Evolutionary conservation across 2,797 vertebrate species (phyloP).

Genomic region (Myotis pilosus): DNA sequence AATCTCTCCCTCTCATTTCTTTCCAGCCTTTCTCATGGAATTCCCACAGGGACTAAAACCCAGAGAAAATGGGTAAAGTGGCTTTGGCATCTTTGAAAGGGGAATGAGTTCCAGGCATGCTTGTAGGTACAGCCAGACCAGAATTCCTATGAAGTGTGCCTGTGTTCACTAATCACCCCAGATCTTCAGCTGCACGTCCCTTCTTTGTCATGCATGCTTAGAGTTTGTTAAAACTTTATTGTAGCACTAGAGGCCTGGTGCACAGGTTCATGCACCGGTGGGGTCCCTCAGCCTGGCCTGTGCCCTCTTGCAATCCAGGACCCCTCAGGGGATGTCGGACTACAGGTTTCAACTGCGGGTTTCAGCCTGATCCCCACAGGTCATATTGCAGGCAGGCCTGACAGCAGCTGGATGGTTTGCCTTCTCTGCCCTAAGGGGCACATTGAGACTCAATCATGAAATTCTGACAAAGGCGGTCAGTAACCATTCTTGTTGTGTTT

Average conservation of each 20-base stretch:
- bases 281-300: no score
- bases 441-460: no score
- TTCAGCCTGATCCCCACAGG: no score
- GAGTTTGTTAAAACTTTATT: neutral
- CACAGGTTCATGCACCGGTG: no score
- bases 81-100: constrained; percentile 63
- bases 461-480: no score
- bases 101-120: constrained; percentile 9
- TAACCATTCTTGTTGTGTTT: no score
- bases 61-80: constrained; percentile 30
- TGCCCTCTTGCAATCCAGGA: no score
- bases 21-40: constrained; percentile 58
- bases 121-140: constrained; percentile 13
- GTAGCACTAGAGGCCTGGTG: neutral
- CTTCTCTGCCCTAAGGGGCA: no score
- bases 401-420: no score
- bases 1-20: constrained; percentile 57
- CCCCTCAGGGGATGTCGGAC: no score
- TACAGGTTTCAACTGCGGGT: no score
- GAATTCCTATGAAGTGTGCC: constrained; percentile 40
- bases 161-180: constrained; percentile 56
- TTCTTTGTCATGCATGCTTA: neutral
- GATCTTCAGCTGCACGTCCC: neutral
- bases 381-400: no score
- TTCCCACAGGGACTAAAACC: constrained; percentile 61